Conservation (phyloP, 2,113 vertebrate species). For the Gambusia affinis region DNA sequence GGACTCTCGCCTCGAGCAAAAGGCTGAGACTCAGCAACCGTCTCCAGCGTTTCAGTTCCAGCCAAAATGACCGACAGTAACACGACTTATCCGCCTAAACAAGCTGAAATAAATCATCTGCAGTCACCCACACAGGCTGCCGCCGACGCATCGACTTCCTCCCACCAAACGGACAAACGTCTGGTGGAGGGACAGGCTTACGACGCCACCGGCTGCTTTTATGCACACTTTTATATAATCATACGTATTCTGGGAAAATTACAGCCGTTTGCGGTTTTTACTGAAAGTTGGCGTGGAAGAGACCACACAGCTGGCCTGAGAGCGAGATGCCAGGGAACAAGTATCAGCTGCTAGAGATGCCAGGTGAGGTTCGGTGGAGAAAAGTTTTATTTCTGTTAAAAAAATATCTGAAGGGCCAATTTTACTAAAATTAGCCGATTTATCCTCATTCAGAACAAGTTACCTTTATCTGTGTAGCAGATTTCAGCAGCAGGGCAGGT, state of each 20-base stretch:
- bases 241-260: background rate
- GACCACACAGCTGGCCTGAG: conserved; percentile 12
- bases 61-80: background rate
- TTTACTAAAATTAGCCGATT: no score
- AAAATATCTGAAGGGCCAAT: no score
- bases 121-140: background rate
- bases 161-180: background rate
- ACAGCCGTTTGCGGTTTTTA: background rate
- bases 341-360: background rate
- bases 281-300: background rate
- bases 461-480: no score
- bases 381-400: background rate
- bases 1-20: background rate
- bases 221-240: conserved; percentile 1
- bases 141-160: background rate
- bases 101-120: background rate
- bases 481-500: no score
- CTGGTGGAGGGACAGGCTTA: background rate
- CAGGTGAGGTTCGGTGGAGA: background rate
- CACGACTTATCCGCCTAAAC: background rate
- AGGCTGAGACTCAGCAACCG: background rate
- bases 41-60: background rate
- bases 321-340: background rate
- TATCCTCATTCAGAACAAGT: no score
- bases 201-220: background rate